Conservation (phyloP, 1,140 invertebrate genomes). For the Lutraria rhynchaena region DNA sequence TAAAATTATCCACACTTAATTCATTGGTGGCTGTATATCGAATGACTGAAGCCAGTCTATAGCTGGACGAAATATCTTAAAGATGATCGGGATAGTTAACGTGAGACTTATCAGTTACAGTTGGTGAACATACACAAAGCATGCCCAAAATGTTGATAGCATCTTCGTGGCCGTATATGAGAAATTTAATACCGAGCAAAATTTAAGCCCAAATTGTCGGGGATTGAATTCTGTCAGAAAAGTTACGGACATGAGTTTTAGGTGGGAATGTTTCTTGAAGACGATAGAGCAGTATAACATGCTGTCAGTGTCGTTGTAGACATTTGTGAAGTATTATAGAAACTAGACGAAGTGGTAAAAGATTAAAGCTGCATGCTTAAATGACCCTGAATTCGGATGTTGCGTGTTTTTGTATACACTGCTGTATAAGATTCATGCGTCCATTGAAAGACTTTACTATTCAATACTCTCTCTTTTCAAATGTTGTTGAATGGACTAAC, state of each 20-base stretch:
- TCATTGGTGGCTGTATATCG: no score
- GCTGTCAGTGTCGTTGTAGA: background rate
- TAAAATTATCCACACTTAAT: no score
- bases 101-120: constrained; percentile 45
- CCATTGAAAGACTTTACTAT: background rate
- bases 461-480: constrained; percentile 56
- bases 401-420: constrained; percentile 18
- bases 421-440: constrained; percentile 14
- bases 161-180: constrained; percentile 43
- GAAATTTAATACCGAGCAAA: constrained; percentile 57
- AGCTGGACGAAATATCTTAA: constrained; percentile 18
- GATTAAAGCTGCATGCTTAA: constrained; percentile 34
- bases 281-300: no score
- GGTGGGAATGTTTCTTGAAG: no score
- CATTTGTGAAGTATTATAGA: constrained; percentile 29
- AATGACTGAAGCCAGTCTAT: constrained; percentile 19
- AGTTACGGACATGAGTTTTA: no score
- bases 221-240: constrained; percentile 25
- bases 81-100: constrained; percentile 50
- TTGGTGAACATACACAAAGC: constrained; percentile 46
- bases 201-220: constrained; percentile 51
- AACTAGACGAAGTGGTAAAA: constrained; percentile 43
- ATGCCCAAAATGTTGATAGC: constrained; percentile 22
- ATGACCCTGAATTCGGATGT: constrained; percentile 30
- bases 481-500: constrained; percentile 38